Base-by-base conservation (phyloP, 2,113 vertebrate species). In the Monarcha castaneiventris region DNA sequence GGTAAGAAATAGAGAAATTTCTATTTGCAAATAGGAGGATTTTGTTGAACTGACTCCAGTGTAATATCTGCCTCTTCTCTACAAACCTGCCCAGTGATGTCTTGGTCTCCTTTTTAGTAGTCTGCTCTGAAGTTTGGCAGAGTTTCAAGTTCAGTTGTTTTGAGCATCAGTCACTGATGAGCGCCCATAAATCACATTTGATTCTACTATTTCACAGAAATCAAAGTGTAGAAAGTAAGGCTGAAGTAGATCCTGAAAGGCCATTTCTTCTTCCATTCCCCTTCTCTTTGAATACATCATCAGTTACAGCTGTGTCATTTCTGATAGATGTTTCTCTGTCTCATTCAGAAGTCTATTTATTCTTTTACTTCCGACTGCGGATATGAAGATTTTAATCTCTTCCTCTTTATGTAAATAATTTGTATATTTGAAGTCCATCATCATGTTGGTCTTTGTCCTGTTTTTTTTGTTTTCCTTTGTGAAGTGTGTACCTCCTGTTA, bases 1-100 rank as follows among this genome's bases (percentile, higher is more conserved):
- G 97, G 99, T 99, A 98, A 97, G 96, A 89, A 77, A 51, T 22
- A 78, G 55, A 95, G 30, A 96, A 78, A 15, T 62, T 87, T 14
- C 6, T 91, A 14, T 20, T 88, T 69, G 74, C 51, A 79, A 55
- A 55, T 25, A 68, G 44, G 33, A 84, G 15, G 30, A 43, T 85
- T 91, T 95, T 78, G 16, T 91, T 82, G 55, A 29, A 13, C 11
- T 85, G 58, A 27, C 41, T 76, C 21, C 33, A 49, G 11, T 69
- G 21, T 58, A 14, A 58, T 43, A 13, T 46, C 17, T 63, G 39
- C 11, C 17, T 76, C 56, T 78, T 13, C 29, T 58, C 10, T 83
- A 49, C 43, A 68, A 51, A 46, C 21, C 27, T 82, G 58, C n/a
- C 29, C 46, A 29, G 32, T 41, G 52, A 22, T 68, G 61, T 68